Evolutionary conservation across 2,888 invertebrate genomes (phyloP).

Genomic region (Ferdinandea cuprea): DNA sequence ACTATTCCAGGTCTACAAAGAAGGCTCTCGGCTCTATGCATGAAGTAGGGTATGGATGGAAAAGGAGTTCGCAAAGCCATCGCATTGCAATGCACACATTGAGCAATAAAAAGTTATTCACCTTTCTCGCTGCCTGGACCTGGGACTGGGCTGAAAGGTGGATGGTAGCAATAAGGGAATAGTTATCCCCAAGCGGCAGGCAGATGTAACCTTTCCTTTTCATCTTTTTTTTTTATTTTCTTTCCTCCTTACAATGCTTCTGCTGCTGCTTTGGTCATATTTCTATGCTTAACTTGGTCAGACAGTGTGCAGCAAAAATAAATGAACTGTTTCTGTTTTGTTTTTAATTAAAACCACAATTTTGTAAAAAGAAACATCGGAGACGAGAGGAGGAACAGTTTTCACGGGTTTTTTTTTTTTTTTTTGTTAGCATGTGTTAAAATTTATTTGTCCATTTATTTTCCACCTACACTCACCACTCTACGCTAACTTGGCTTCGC

Average conservation of each 20-base stretch:
- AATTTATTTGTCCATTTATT: slow-evolving; percentile 18
- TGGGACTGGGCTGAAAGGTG: background rate
- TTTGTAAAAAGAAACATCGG: too few relatives aligned
- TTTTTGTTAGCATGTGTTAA: background rate
- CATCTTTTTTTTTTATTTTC: slow-evolving; percentile 6
- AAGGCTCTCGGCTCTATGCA: slow-evolving; percentile 4
- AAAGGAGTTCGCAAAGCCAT: slow-evolving; percentile 39
- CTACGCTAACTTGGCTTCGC: background rate
- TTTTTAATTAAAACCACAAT: too few relatives aligned
- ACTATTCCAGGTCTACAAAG: slow-evolving; percentile 41
- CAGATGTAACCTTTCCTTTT: slow-evolving; percentile 43
- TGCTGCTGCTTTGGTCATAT: slow-evolving; percentile 28
- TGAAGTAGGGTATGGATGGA: slow-evolving; percentile 5
- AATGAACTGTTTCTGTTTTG: background rate
- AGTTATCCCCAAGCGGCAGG: slow-evolving; percentile 41
- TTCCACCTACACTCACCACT: slow-evolving; percentile 25
- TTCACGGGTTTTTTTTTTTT: background rate
- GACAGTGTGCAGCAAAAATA: slow-evolving; percentile 36
- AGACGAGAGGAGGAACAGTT: too few relatives aligned
- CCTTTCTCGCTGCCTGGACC: slow-evolving; percentile 44
- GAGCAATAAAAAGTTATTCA: slow-evolving; percentile 59
- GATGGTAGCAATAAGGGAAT: slow-evolving; percentile 17
- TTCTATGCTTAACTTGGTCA: slow-evolving; percentile 40
- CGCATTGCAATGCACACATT: slow-evolving; percentile 38
- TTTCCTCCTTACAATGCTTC: background rate